Base-by-base conservation (phyloP, 2,113 vertebrate genomes). In the Cardinalis cardinalis region DNA sequence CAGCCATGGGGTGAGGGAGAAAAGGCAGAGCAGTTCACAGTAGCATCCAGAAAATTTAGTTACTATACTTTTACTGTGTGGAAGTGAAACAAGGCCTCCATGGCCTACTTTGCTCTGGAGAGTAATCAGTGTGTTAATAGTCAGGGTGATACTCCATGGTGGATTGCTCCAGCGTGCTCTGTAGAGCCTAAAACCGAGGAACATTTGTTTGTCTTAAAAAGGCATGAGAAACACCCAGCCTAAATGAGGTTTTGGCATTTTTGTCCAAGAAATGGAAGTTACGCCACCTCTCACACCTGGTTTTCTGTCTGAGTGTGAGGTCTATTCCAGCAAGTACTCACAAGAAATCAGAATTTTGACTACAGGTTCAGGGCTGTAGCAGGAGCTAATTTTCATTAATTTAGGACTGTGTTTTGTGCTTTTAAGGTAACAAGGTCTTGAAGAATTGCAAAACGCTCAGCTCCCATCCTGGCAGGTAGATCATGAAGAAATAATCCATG, bases 181-280 rank as follows among this genome's bases (percentile, higher is more conserved):
- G 1, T 12, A 16, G 0, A 6, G 29, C 43, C 63, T 69, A 24
- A 82, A 87, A 24, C 10, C 0, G 0, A 40, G 31, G 58, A 53
- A 55, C 4, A 5, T 48, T 77, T 49, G 8, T 75, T 76, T 93
- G 11, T 44, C 36, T 91, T 74, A 31, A 32, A 89, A 75, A 66
- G 24, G 9, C 34, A 23, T 14, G 18, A 78, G 51, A 52, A 88
- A 63, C 44, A 60, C 25, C 55, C 66, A 23, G 46, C 10, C 12
- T n/a, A 36, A 44, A 29, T 80, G 60, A 76, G 70, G 13, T 32
- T 60, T 52, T 15, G 34, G 24, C 13, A 10, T 23, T 81, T 80
- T 70, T 59, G 14, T 64, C 63, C 53, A 64, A 53, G 13, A 58
- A 21, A 46, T 34, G 28, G 48, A 70, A 70, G 5, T 76, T 73